A percentile compares a stretch with the other conserved stretches of the same genome.
Conservation (phyloP, 2,888 invertebrate species). For the Trissoscelio sp. region DNA sequence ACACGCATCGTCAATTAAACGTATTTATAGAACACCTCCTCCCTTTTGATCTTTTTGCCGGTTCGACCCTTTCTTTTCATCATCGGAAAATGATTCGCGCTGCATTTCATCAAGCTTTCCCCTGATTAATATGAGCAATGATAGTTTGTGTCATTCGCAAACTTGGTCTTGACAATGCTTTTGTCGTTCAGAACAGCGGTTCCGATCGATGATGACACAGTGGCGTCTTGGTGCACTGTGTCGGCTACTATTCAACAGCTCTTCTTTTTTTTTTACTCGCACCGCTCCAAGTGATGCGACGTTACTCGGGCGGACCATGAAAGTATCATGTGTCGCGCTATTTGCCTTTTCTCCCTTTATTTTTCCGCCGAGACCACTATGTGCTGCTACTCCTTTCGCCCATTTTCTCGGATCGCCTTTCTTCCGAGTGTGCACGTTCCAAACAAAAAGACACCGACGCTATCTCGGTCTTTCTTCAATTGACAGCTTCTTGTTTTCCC, state of each 20-base stretch:
- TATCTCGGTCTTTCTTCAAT: conserved; percentile 27
- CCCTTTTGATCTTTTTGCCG: background rate
- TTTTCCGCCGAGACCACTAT: conserved; percentile 41
- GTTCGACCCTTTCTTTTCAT: conserved; percentile 36
- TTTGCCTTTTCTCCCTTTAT: conserved; percentile 63
- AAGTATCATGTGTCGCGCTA: conserved; percentile 68
- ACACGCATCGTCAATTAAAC: conserved; percentile 25
- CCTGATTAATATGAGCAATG: conserved; percentile 32
- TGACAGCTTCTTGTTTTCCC: conserved; percentile 25
- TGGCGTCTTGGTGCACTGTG: background rate
- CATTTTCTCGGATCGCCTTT: conserved; percentile 48
- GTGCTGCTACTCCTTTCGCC: conserved; percentile 18
- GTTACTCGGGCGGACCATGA: conserved; percentile 30
- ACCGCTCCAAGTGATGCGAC: conserved; percentile 28
- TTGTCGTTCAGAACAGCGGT: background rate
- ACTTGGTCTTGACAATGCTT: background rate
- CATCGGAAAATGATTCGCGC: conserved; percentile 25
- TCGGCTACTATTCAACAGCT: background rate
- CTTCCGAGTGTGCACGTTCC: conserved; percentile 8
- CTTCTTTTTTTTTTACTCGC: too few relatives aligned
- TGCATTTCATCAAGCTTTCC: conserved; percentile 44
- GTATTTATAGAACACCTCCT: conserved; percentile 10
- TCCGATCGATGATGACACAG: background rate
- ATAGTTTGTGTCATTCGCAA: too few relatives aligned
- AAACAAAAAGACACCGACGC: conserved; percentile 18